Percentiles rank a stretch among this genome's conserved stretches.
Evolutionary conservation across 2,888 invertebrate species (phyloP).

Genomic region (Rhagonycha fulva): DNA sequence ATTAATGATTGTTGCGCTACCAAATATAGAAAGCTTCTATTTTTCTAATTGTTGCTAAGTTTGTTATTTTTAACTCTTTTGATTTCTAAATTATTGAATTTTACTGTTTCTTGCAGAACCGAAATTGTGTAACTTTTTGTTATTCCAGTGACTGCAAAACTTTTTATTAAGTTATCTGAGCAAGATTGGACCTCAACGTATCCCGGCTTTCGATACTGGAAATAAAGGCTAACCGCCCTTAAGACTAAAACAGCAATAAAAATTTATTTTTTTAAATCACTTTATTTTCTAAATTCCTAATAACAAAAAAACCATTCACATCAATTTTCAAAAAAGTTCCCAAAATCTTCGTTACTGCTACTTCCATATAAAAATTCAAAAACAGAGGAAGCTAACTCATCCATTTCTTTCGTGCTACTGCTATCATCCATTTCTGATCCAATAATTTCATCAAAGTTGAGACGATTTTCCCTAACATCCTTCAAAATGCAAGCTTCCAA

Average conservation of each 20-base stretch:
- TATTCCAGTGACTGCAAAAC: too few relatives aligned
- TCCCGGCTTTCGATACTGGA: too few relatives aligned
- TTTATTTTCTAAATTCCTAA: too few relatives aligned
- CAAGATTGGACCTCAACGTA: too few relatives aligned
- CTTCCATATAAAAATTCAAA: conserved; percentile 68
- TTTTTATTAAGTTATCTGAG: too few relatives aligned
- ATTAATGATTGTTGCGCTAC: not conserved
- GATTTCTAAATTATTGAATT: not conserved
- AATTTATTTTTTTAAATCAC: too few relatives aligned
- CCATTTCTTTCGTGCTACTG: conserved; percentile 56
- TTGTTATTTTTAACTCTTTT: not conserved
- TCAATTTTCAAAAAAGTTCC: conserved; percentile 48
- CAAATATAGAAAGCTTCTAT: not conserved
- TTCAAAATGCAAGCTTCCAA: conserved; percentile 74
- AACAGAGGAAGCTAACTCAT: conserved; percentile 63
- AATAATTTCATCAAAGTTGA: conserved; percentile 61
- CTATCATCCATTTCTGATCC: conserved; percentile 55
- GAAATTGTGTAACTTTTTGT: too few relatives aligned
- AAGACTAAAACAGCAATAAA: too few relatives aligned
- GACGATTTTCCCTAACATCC: conserved; percentile 68
- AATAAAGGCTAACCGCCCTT: too few relatives aligned
- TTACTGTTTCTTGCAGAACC: too few relatives aligned
- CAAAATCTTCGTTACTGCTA: conserved; percentile 61
- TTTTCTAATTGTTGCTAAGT: not conserved
- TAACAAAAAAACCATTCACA: not conserved